These are phyloP conservation scores for Tortricodes alternella DNA, from an alignment of 2,888 invertebrate species.

Conservation along the genomic window DNA sequence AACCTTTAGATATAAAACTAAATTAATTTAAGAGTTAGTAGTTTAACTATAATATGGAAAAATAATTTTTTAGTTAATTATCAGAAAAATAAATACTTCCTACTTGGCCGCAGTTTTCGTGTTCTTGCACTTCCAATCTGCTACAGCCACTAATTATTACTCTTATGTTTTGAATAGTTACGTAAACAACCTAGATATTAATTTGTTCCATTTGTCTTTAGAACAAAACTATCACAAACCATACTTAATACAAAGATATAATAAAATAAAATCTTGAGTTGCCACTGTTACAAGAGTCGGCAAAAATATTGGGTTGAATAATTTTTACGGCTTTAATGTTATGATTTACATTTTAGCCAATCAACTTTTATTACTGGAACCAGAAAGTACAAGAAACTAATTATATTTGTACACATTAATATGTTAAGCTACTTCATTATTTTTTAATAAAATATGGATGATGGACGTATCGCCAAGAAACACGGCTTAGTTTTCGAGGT, in stretches of 20 bases:
- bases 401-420: constrained; percentile 4
- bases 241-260: constrained; percentile 2
- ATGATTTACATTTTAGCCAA: neutral
- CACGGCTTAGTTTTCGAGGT: neutral
- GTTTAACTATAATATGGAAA: constrained; percentile 49
- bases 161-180: constrained; percentile 21
- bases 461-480: neutral
- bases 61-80: constrained; percentile 44
- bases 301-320: neutral
- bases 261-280: constrained; percentile 12
- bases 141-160: constrained; percentile 16
- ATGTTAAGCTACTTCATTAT: neutral
- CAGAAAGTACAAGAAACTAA: neutral
- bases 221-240: constrained; percentile 32
- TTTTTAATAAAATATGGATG: neutral
- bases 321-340: neutral
- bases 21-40: constrained; percentile 69
- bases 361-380: neutral
- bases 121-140: constrained; percentile 20
- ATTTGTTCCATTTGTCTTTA: constrained; percentile 30
- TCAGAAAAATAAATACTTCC: constrained; percentile 36
- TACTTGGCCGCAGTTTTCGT: constrained; percentile 13
- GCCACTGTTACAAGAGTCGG: neutral
- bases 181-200: constrained; percentile 24
- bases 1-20: constrained; percentile 54